Evolutionary conservation across 2,113 vertebrate genomes (phyloP).

Genomic region (Etia nguti): DNA sequence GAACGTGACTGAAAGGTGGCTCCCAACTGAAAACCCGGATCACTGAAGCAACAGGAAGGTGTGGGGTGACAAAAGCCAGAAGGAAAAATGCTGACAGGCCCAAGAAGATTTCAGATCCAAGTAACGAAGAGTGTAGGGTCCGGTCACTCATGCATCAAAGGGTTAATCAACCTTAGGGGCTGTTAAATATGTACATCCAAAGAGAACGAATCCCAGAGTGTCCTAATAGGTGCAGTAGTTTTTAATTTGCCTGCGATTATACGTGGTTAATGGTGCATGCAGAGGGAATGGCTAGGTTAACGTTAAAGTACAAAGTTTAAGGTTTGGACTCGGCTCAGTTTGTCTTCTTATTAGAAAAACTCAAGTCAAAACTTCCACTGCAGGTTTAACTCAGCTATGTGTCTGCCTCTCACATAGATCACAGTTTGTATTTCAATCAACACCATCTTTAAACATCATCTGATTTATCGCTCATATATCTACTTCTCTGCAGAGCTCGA

Average conservation of each 20-base stretch:
- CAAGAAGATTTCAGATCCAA: background rate
- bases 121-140: background rate
- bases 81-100: background rate
- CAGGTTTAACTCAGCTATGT: fast-evolving
- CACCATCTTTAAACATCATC: background rate
- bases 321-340: background rate
- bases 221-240: background rate
- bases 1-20: background rate
- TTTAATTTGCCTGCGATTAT: background rate
- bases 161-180: background rate
- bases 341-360: background rate
- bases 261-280: background rate
- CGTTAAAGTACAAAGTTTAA: background rate
- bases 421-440: background rate
- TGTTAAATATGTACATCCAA: background rate
- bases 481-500: background rate
- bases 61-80: background rate
- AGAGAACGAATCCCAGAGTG: background rate
- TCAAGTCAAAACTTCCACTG: background rate
- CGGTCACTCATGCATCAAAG: fast-evolving
- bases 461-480: background rate
- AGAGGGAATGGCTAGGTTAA: background rate
- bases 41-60: background rate
- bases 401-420: background rate
- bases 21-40: background rate